Evolutionary conservation across 2,113 vertebrate genomes (phyloP).

Genomic region (Pelodiscus sinensis): DNA sequence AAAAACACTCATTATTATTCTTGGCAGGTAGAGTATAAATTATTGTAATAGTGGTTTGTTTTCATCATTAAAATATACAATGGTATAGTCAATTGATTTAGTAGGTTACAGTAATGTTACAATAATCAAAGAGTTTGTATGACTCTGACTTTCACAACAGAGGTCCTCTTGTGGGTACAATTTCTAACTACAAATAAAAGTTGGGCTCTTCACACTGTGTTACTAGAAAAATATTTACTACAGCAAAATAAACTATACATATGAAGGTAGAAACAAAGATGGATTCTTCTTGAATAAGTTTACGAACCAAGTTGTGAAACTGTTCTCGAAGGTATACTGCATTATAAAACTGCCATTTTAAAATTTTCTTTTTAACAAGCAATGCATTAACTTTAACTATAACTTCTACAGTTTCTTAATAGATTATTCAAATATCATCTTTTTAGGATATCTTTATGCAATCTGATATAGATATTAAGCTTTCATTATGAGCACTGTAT

Average conservation of each 20-base stretch:
- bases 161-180: background rate
- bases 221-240: background rate
- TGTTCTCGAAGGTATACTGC: background rate
- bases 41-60: background rate
- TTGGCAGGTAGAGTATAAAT: background rate
- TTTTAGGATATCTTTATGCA: background rate
- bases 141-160: background rate
- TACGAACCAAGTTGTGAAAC: background rate
- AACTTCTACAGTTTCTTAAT: background rate
- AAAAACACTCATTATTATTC: constrained; percentile 16
- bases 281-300: background rate
- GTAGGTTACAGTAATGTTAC: background rate
- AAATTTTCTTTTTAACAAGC: constrained; percentile 4
- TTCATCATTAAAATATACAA: background rate
- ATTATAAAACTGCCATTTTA: constrained; percentile 4
- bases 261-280: background rate
- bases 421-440: background rate
- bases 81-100: background rate
- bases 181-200: background rate
- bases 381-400: background rate
- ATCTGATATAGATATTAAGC: background rate
- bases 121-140: background rate
- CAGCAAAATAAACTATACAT: background rate
- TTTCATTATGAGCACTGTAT: accelerated
- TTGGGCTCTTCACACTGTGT: background rate